phyloP scores from a whole-genome alignment of 1,140 invertebrate species.

The Cydia strobilella region DNA sequence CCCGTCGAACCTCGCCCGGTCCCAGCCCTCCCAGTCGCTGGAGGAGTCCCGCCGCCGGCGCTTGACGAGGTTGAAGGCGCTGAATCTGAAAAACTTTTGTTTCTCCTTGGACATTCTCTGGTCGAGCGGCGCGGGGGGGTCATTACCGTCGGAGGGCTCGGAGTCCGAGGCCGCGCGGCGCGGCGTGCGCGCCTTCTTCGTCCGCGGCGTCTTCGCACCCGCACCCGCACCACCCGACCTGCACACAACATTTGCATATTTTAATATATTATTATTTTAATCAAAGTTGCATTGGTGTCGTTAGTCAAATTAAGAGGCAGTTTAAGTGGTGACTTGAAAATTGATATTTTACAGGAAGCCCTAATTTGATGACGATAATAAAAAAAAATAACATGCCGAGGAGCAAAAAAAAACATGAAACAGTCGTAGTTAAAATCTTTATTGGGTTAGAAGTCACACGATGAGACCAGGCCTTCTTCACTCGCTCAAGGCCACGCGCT shows the following conservation, averaged over 20 bases:
- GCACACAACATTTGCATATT: neutral
- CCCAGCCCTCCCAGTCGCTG: slow-evolving; percentile 63
- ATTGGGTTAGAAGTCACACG: no score
- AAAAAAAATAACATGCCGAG: no score
- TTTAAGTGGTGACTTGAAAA: no score
- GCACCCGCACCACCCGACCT: slow-evolving; percentile 37
- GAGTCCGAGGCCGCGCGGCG: slow-evolving; percentile 65
- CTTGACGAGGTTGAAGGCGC: slow-evolving; percentile 84
- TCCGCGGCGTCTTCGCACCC: slow-evolving; percentile 54
- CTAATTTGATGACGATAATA: no score
- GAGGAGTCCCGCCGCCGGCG: slow-evolving; percentile 64
- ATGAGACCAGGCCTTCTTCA: no score
- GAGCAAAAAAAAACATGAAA: no score
- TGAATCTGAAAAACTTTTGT: slow-evolving; percentile 91
- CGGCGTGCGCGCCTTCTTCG: slow-evolving; percentile 58
- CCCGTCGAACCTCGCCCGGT: slow-evolving; percentile 52
- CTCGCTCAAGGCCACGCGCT: no score
- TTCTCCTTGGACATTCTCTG: slow-evolving; percentile 90
- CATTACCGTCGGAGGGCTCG: slow-evolving; percentile 78
- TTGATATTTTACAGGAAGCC: no score
- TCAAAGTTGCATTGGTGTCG: no score
- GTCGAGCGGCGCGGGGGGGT: slow-evolving; percentile 76
- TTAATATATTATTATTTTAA: no score
- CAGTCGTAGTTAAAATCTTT: no score
- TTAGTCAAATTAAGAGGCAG: no score